Percentiles rank a stretch among this genome's conserved stretches.
Conservation (phyloP, 1,140 invertebrate species). For the Drosophila lacteicornis region DNA sequence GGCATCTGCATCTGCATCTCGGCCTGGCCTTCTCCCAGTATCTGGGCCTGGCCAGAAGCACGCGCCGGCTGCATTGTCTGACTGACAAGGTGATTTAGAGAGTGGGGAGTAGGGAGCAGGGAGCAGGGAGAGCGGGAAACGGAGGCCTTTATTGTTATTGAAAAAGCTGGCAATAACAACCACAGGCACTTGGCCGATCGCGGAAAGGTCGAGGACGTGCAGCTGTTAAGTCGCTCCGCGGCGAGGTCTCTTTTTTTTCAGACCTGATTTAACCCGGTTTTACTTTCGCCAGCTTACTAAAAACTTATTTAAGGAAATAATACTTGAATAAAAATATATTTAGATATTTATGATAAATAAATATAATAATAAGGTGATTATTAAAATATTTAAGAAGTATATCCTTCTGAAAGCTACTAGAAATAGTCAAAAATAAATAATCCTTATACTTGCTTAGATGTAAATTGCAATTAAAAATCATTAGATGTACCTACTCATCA, state of each 20-base stretch:
- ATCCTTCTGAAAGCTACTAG: too few relatives aligned
- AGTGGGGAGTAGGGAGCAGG: neutral
- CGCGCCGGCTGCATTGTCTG: slow-evolving; percentile 54
- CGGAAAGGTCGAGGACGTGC: slow-evolving; percentile 73
- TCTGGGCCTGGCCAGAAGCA: slow-evolving; percentile 53
- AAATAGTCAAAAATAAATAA: too few relatives aligned
- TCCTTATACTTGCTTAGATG: too few relatives aligned
- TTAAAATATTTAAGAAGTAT: too few relatives aligned
- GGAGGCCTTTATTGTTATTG: slow-evolving; percentile 70
- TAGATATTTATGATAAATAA: neutral
- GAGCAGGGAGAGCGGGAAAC: slow-evolving; percentile 41
- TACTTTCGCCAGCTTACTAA: slow-evolving; percentile 18
- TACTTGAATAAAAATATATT: neutral
- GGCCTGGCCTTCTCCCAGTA: slow-evolving; percentile 24
- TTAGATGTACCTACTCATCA: too few relatives aligned
- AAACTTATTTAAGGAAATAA: neutral
- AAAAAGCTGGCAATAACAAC: slow-evolving; percentile 41
- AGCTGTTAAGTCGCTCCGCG: slow-evolving; percentile 7
- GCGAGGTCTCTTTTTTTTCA: neutral
- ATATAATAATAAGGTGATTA: too few relatives aligned
- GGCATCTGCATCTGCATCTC: slow-evolving; percentile 53
- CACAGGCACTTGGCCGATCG: slow-evolving; percentile 32
- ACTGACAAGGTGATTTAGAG: slow-evolving; percentile 48
- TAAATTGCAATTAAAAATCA: too few relatives aligned
- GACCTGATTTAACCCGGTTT: neutral